Base-by-base conservation (phyloP, 2,113 vertebrate species). In the Spizaetus ornatus region DNA sequence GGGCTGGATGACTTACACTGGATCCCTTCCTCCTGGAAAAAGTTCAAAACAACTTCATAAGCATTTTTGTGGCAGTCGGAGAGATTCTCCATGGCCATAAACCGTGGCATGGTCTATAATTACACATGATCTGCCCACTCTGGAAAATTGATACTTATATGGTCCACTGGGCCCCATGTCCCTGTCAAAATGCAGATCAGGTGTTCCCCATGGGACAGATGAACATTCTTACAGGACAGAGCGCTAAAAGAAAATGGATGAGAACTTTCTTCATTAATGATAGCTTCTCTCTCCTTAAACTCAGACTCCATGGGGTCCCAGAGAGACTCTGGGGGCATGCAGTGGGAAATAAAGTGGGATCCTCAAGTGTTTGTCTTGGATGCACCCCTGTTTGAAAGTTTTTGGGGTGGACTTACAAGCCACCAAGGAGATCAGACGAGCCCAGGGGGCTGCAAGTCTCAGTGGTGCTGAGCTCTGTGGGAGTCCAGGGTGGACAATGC, bases 131-230 rank as follows among this genome's bases (percentile, higher is more conserved):
- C 76, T 93, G 70, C 85, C 88, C 87, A 79, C 91, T 96, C 72
- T 70, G 72, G 89, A 97, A 96, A 96, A 96, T 83, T 92, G 94
- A 95, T 95, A 85, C 84, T 94, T 92, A 92, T 79, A 93, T 83
- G 95, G 91, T 97, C 95, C 70, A 40, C 55, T 96, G 94, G 79
- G 27, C 81, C 84, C 58, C 20, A 40, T 67, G 81, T 93, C 93
- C 82, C 93, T 73, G 84, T 95, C 87, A 92, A 88, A 96, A 96
- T 94, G 93, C 84, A 97, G 79, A 97, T 92, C 92, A 94, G 72
- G 82, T 34, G 2, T 76, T 94, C 89, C 80, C 87, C 19, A 6
- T 8, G 50, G 90, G 96, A 85, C 14, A 78, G 58, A 61, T 80
- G 48, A 77, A 76, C 58, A 36, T 32, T 88, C 38, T 40, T 86